phyloP scores from a whole-genome alignment of 2,797 vertebrate species.

The Sardinella longiceps region DNA sequence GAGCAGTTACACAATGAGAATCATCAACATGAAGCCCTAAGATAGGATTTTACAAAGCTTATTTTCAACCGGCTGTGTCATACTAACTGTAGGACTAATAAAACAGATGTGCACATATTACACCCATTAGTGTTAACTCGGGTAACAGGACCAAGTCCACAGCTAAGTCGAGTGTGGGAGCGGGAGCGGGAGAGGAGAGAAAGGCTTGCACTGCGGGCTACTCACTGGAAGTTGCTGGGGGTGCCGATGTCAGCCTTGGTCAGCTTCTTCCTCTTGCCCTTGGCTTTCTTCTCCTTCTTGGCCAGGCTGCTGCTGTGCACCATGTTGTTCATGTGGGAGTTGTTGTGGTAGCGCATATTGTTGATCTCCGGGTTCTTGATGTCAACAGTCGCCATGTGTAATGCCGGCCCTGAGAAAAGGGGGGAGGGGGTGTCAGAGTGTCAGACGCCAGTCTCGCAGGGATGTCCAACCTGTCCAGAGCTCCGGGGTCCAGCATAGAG shows the following conservation, averaged over 20 bases:
- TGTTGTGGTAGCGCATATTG: constrained; percentile 87
- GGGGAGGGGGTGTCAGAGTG: constrained; percentile 23
- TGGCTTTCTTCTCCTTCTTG: constrained; percentile 94
- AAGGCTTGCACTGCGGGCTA: too few relatives aligned
- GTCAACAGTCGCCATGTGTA: constrained; percentile 96
- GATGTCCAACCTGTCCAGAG: constrained; percentile 33
- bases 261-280: constrained; percentile 93
- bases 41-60: too few relatives aligned
- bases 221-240: constrained; percentile 78
- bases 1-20: not conserved
- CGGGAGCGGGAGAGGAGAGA: too few relatives aligned
- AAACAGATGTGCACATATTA: not conserved
- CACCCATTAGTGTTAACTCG: not conserved
- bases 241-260: constrained; percentile 62
- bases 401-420: constrained; percentile 81
- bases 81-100: not conserved
- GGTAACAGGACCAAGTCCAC: not conserved
- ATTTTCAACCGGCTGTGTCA: not conserved
- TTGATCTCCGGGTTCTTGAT: constrained; percentile 98
- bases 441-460: not conserved
- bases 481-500: not conserved
- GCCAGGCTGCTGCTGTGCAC: constrained; percentile 85
- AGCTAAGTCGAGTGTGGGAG: not conserved
- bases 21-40: not conserved
- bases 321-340: constrained; percentile 91